phyloP scores from a whole-genome alignment of 2,888 invertebrate species.

The Metalampra italica region DNA sequence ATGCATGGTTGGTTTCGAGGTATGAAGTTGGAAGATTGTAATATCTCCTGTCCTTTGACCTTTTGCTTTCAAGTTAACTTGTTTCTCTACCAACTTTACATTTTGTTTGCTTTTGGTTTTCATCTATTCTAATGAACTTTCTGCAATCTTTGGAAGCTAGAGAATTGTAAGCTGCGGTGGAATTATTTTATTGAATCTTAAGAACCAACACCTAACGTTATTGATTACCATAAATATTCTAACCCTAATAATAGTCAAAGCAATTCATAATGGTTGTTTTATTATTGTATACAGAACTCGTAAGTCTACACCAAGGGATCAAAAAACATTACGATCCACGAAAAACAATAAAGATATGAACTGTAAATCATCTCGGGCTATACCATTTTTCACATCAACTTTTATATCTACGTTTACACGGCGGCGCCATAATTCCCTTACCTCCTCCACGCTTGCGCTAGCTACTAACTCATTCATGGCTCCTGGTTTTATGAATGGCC shows the following conservation, averaged over 20 bases:
- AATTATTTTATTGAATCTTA: too few relatives aligned
- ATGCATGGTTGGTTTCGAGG: background rate
- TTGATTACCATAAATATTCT: too few relatives aligned
- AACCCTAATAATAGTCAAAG: too few relatives aligned
- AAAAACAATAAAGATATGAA: background rate
- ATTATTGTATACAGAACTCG: too few relatives aligned
- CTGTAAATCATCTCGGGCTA: background rate
- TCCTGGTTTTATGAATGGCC: constrained; percentile 9
- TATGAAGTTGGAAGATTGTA: background rate
- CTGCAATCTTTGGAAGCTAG: too few relatives aligned
- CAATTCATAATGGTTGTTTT: too few relatives aligned
- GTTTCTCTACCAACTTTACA: too few relatives aligned
- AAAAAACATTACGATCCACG: background rate
- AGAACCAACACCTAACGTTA: too few relatives aligned
- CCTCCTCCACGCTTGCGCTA: background rate
- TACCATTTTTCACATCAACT: background rate
- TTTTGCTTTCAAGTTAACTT: background rate
- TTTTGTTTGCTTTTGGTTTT: too few relatives aligned
- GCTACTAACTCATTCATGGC: constrained; percentile 12
- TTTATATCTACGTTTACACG: background rate
- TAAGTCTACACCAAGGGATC: background rate
- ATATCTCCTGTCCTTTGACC: background rate
- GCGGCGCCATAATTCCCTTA: background rate
- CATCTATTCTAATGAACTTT: too few relatives aligned
- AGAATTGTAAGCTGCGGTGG: too few relatives aligned